Percentiles rank a stretch among this genome's conserved stretches.
phyloP scores from a whole-genome alignment of 92 coral and sea anemone species.

The Palythoa grandiflora region DNA sequence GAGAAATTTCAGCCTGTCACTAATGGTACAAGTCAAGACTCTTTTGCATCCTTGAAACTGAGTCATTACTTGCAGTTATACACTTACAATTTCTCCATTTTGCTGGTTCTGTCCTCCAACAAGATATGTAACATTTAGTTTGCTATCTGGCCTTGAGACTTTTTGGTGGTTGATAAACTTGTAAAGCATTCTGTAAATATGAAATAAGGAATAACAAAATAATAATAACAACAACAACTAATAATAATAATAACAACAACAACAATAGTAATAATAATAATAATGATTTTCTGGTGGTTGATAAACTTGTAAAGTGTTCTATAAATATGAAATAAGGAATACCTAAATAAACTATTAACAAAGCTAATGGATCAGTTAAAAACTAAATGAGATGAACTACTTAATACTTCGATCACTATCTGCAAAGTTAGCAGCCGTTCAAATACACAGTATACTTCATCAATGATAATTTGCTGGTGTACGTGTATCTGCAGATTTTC shows the following conservation, averaged over 20 bases:
- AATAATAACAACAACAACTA: too few species aligned
- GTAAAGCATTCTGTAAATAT: slow-evolving; percentile 89
- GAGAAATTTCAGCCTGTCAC: too few species aligned
- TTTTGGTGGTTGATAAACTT: slow-evolving; percentile 74
- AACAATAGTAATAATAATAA: too few species aligned
- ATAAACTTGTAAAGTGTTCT: slow-evolving; percentile 93
- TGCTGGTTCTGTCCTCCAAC: slow-evolving; percentile 77
- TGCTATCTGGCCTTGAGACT: slow-evolving; percentile 53
- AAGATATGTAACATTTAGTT: slow-evolving; percentile 73
- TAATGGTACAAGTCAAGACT: too few species aligned
- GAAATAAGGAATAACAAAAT: not conserved
- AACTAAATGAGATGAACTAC: too few species aligned
- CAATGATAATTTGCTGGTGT: too few species aligned
- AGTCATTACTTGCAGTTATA: not conserved
- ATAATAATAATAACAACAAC: too few species aligned
- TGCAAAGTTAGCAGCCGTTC: too few species aligned
- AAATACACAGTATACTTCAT: too few species aligned
- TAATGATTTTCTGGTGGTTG: slow-evolving; percentile 68
- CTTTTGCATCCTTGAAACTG: too few species aligned
- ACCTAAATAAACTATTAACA: not conserved
- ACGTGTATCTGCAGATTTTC: too few species aligned
- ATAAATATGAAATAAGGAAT: slow-evolving; percentile 7
- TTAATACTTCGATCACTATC: too few species aligned
- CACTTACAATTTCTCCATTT: slow-evolving; percentile 74
- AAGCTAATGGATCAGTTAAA: not conserved